Percentiles rank a stretch among this genome's conserved stretches.
Evolutionary conservation across 2,797 vertebrate species (phyloP).

Genomic region (Huso huso): DNA sequence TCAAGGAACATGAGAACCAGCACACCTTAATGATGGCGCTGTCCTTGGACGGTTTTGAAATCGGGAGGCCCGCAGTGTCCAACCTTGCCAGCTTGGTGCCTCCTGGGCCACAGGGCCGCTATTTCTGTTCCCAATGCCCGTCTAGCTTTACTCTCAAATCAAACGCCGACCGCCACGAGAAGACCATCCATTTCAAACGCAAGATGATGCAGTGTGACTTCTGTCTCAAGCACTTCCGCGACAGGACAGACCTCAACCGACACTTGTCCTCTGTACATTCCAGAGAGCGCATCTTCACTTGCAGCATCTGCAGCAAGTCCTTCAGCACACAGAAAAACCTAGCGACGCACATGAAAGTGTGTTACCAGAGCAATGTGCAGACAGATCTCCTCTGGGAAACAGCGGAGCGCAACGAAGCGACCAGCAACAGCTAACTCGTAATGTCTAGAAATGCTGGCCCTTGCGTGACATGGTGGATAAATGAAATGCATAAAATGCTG

Average conservation of each 20-base stretch:
- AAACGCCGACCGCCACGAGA: conserved; percentile 67
- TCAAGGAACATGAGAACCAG: conserved; percentile 61
- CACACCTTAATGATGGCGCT: conserved; percentile 57
- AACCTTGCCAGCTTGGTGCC: not conserved
- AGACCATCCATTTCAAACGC: conserved; percentile 69
- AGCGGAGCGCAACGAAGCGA: conserved; percentile 37
- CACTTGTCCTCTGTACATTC: conserved; percentile 61
- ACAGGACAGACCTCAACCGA: conserved; percentile 66
- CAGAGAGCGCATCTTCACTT: conserved; percentile 46
- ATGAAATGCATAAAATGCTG: too few relatives aligned
- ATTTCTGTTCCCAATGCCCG: conserved; percentile 67
- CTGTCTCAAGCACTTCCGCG: conserved; percentile 61
- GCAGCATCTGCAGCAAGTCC: conserved; percentile 58
- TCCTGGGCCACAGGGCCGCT: conserved; percentile 40
- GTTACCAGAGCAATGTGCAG: conserved; percentile 50
- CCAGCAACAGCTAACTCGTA: conserved; percentile 37
- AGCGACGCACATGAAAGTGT: conserved; percentile 56
- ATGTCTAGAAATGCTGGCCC: not conserved
- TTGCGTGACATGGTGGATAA: not conserved
- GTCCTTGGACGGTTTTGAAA: conserved; percentile 43
- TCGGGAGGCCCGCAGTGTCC: conserved; percentile 18
- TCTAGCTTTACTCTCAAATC: conserved; percentile 76
- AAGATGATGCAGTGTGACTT: conserved; percentile 68
- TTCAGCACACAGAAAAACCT: conserved; percentile 70
- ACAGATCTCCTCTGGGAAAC: conserved; percentile 26